Base-by-base conservation (phyloP, 2,797 vertebrate genomes). In the Astyanax mexicanus region DNA sequence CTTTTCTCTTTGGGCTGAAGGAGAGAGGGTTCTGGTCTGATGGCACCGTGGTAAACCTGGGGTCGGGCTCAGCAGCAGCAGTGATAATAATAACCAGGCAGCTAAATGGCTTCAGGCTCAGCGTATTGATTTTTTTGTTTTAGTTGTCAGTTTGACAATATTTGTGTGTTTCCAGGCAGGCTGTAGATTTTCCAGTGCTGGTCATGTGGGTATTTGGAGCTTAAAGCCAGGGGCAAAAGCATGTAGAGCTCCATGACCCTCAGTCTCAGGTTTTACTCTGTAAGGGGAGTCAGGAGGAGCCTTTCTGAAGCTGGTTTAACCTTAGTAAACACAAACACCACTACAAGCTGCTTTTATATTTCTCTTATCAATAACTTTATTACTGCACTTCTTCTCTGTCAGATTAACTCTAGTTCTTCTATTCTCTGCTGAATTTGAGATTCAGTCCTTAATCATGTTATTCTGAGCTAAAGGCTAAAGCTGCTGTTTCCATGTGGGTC, bases 71-170 rank as follows among this genome's bases (percentile, higher is more conserved):
- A 17, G 72, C 69, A 37, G 37, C 61, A 72, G 73, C 37, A 69
- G 27, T 64, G n/a, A n/a, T n/a, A 37, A 67, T 66, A 70, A 81
- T 62, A 69, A 25, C 58, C 27, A 1, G 11, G 44, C 29, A 64
- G 69, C 66, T 23, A 11, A 49, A 61, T 15, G 29, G 47, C 70
- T 57, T 55, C 54, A 44, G 55, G 55, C 40, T 25, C 6, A 9
- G 49, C 51, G 27, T 52, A 74, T 74, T 77, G 77, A 82, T 85
- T 76, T 58, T 69, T 47, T 74, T 60, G 13, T 69, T 49, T 74
- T 60, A 11, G 19, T 69, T 74, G 72, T 78, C 77, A 68, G 68
- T 29, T 73, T 54, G 78, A 29, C 62, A 29, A 64, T 73, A 57
- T 81, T 77, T 77, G 72, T 70, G 72, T 45, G 37, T 78, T 69